Evolutionary conservation across 2,113 vertebrate species (phyloP).

Genomic region (Rhodinocichla rosea): DNA sequence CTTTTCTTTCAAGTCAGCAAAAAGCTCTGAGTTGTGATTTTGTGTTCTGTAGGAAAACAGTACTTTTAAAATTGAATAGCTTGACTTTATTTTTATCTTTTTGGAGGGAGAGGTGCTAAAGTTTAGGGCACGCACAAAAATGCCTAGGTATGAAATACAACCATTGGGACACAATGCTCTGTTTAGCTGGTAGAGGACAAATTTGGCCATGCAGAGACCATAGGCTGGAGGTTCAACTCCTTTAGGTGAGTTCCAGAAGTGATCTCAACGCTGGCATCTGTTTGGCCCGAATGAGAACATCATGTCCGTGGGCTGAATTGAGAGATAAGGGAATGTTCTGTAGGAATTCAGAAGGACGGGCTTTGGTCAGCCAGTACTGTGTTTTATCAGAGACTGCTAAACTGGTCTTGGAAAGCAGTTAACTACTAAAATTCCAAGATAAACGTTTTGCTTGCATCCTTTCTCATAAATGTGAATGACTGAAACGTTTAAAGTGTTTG

Average conservation of each 20-base stretch:
- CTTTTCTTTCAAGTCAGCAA: background rate
- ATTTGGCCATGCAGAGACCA: background rate
- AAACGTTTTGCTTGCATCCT: background rate
- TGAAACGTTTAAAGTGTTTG: background rate
- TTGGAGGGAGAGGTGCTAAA: background rate
- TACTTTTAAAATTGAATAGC: background rate
- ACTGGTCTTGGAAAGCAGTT: background rate
- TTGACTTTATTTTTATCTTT: background rate
- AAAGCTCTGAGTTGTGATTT: background rate
- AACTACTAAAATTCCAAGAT: background rate
- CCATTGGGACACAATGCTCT: background rate
- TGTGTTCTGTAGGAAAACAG: background rate
- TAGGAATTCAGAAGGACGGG: background rate
- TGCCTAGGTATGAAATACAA: background rate
- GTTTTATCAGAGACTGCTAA: background rate
- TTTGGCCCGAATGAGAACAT: background rate
- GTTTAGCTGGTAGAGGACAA: background rate
- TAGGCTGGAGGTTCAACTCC: background rate
- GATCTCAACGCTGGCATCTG: background rate
- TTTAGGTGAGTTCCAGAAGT: background rate
- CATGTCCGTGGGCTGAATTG: fast-evolving
- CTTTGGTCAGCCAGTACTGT: background rate
- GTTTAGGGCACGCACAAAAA: fast-evolving
- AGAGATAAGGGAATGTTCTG: background rate
- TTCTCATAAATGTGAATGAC: background rate